Evolutionary conservation across 2,797 vertebrate species (phyloP).

Genomic region (Amblyraja radiata): DNA sequence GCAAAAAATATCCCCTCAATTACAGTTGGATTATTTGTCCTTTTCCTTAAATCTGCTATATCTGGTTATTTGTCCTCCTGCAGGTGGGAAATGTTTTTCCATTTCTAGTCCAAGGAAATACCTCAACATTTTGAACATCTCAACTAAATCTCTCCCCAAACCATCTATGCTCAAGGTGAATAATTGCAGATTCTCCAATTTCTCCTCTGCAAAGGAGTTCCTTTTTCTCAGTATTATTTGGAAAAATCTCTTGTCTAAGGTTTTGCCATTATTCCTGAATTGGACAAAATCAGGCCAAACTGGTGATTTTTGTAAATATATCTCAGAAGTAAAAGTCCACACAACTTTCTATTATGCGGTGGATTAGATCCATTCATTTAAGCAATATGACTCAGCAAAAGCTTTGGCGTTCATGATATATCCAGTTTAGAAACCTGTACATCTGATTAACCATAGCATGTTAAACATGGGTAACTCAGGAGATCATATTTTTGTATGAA

Average conservation of each 20-base stretch:
- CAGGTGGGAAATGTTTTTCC: background rate
- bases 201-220: background rate
- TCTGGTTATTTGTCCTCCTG: background rate
- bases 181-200: background rate
- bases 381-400: too few relatives aligned
- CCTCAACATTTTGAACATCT: background rate
- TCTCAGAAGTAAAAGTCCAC: too few relatives aligned
- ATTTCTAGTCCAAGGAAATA: background rate
- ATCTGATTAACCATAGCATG: too few relatives aligned
- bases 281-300: background rate
- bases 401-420: too few relatives aligned
- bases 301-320: background rate
- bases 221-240: background rate
- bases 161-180: background rate
- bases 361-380: too few relatives aligned
- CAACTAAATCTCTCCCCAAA: background rate
- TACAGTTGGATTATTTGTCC: background rate
- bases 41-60: background rate
- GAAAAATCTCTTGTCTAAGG: background rate
- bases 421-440: too few relatives aligned
- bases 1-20: background rate
- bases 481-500: background rate
- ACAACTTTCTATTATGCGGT: too few relatives aligned
- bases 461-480: too few relatives aligned
- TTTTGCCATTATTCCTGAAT: background rate